Evolutionary conservation across 1,140 invertebrate species (phyloP), one percentile per base, ranked within the genome.

Genomic region (Araneus ventricosus): DNA sequence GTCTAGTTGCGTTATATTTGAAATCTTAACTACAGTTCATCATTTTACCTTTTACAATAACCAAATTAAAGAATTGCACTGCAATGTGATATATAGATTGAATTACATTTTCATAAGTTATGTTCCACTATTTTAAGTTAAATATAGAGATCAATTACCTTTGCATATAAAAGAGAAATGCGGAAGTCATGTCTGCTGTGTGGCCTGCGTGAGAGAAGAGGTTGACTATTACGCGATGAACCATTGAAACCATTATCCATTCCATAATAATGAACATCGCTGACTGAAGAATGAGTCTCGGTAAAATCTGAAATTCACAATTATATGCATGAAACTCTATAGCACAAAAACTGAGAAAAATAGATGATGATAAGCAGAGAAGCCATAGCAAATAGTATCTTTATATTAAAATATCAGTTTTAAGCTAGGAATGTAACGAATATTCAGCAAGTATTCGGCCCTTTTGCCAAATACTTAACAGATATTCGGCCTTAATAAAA

Each of bases 241-340:
- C 93, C 92, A 82, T 92, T 93, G 84, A 88, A 93, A 8, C 92
- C 92, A 88, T 89, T 89, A 89, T 93, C 92, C 87, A 88, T 85
- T 52, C 84, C 87, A 61, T 86, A 90, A 63, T 79, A 79, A 86
- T 88, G 93, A 79, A 82, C 63, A 93, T 70, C 79, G 61, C 87
- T 93, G 87, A 86, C 75, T 63, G 80, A 30, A 88, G 88, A 88
- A 88, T 94, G 93, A 82, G 95, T 95, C 75, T 95, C 95, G 82
- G 95, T 95, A 75, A 94, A 95, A 90, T 95, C 95, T 85, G 94
- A 94, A 84, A 92, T 88, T 86, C 6, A 86, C n/a, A 86, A 59
- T n/a, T n/a, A n/a, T 7, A 41, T 14, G 45, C 17, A 52, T 52
- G 17, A 52, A 52, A 52, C 10, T 34, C 34, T 80, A 34, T 17